Evolutionary conservation across 2,113 vertebrate species (phyloP), one percentile per base, ranked within the genome.

Genomic region (Phrynocephalus versicolor): DNA sequence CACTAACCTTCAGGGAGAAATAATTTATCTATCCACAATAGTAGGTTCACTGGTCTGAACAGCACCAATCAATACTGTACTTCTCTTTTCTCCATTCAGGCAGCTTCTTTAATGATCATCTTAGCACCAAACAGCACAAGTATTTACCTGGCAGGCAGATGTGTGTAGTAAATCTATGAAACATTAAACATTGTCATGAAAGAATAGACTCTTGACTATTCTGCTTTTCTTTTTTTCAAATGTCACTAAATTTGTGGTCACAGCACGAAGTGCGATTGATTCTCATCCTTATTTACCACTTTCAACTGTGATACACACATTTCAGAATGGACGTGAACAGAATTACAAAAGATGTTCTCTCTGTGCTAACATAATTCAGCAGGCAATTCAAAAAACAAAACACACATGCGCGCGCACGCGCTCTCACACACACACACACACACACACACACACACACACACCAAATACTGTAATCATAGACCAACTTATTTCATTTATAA

Each of bases 131-230:
- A 88, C 19, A 87, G 82, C 89, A 77, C 57, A 87, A 12, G 0
- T 79, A 85, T 71, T 67, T 87, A 89, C 89, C 3, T 15, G 81
- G 80, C 62, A 18, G 86, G 92, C 93, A 95, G 93, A 92, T 93
- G 95, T 90, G 91, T 83, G 77, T 75, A 92, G 89, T 95, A 94
- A 96, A 95, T 95, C 94, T 93, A 16, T 89, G 90, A 81, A 84
- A 89, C 30, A 37, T 55, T 92, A 81, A 84, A 89, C 30, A 37
- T 55, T 92, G 2, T 0, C 90, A 93, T 90, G 88, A 91, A 93
- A 91, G 85, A 27, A 69, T 79, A 91, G 87, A 85, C 94, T 94
- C 93, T 76, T 89, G 92, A 2, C 1, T 88, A 88, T 91, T 94
- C 92, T 87, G 89, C 88, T 87, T 69, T 80, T 93, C 88, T 77